Percentiles rank a stretch among this genome's conserved stretches.
phyloP scores from a whole-genome alignment of 2,113 vertebrate species.

The Cygnus buccinator region DNA sequence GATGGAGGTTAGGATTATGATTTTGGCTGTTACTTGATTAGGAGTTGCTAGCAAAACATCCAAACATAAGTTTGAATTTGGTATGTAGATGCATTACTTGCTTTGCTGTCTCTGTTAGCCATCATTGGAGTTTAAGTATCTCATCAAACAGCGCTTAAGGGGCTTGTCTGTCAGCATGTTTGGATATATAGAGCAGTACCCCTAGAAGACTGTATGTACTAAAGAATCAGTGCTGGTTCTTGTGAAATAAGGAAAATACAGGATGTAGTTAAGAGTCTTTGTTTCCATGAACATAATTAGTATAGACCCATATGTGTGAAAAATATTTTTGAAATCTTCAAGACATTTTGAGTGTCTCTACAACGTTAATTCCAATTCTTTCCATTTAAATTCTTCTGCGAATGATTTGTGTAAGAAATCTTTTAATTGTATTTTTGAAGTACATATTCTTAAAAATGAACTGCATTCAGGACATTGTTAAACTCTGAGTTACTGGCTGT shows the following conservation, averaged over 20 bases:
- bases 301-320: neutral
- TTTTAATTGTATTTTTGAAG: neutral
- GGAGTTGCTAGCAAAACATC: neutral
- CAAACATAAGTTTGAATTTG: neutral
- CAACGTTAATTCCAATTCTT: neutral
- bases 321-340: neutral
- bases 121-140: neutral
- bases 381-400: neutral
- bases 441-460: neutral
- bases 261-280: neutral
- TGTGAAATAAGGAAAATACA: neutral
- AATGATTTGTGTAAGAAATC: neutral
- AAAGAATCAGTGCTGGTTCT: neutral
- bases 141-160: neutral
- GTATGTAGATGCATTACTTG: neutral
- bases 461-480: neutral
- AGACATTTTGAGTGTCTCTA: neutral
- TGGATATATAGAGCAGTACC: neutral
- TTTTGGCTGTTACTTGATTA: neutral
- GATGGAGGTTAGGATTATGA: neutral
- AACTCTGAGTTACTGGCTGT: neutral
- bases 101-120: neutral
- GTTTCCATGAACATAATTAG: neutral
- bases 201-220: neutral
- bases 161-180: neutral